phyloP scores from a whole-genome alignment of 2,888 invertebrate species.

The Pammene aurita region DNA sequence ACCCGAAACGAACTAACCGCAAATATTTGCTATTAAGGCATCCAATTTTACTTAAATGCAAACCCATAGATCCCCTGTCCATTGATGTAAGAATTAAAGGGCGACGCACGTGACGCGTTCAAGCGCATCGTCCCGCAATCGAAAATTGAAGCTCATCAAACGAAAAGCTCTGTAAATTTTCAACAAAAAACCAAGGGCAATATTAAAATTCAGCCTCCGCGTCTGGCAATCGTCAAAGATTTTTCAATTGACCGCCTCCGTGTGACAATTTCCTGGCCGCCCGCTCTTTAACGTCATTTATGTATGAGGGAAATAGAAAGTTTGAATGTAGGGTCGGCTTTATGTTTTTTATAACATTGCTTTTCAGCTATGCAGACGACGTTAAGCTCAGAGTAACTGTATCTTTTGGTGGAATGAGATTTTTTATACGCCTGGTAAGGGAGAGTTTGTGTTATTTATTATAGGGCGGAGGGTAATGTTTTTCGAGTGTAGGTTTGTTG shows the following conservation, averaged over 20 bases:
- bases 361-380: conserved; percentile 29
- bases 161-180: conserved; percentile 45
- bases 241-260: conserved; percentile 48
- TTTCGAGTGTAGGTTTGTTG: not conserved
- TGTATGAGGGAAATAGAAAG: conserved; percentile 38
- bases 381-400: conserved; percentile 35
- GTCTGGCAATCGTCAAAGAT: conserved; percentile 50
- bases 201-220: conserved; percentile 54
- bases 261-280: conserved; percentile 40
- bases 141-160: conserved; percentile 44
- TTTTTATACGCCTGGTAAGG: conserved; percentile 26
- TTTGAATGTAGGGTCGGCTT: conserved; percentile 38
- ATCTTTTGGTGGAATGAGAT: conserved; percentile 37
- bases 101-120: not conserved
- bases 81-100: not conserved
- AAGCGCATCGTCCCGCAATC: conserved; percentile 41
- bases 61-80: too few species aligned
- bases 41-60: too few species aligned
- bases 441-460: conserved; percentile 21
- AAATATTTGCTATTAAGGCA: too few species aligned
- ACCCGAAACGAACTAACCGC: too few species aligned
- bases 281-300: conserved; percentile 38
- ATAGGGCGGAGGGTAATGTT: not conserved
- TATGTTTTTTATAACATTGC: conserved; percentile 41
- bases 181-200: conserved; percentile 48